Percentiles rank a stretch among this genome's conserved stretches.
Evolutionary conservation across 2,888 invertebrate species (phyloP).

Genomic region (Cephus pulcher): DNA sequence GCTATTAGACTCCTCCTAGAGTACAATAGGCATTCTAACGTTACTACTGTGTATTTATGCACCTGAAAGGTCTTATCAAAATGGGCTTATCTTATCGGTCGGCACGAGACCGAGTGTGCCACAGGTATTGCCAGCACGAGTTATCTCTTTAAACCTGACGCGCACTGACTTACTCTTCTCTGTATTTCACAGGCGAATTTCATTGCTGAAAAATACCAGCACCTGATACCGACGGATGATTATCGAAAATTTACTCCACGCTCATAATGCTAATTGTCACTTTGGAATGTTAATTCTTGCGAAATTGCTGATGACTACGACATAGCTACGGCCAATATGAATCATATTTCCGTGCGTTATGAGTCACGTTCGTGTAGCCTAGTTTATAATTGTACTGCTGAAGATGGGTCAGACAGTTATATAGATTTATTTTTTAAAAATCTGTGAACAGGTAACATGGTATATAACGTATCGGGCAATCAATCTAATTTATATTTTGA

Average conservation of each 20-base stretch:
- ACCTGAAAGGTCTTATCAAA: constrained; percentile 27
- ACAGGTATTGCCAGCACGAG: constrained; percentile 16
- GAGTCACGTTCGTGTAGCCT: not conserved
- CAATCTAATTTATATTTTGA: not conserved
- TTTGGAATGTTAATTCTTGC: not conserved
- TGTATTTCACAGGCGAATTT: not conserved
- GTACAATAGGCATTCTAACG: not conserved
- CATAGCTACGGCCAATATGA: not conserved
- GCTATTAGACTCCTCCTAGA: not conserved
- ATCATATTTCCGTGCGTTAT: not conserved
- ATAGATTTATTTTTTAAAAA: not conserved
- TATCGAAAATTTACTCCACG: not conserved
- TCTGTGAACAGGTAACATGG: not conserved
- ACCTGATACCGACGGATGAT: not conserved
- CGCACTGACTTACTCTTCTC: not conserved
- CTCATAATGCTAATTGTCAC: not conserved
- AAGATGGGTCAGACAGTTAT: not conserved
- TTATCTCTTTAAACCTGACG: not conserved
- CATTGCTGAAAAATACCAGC: not conserved
- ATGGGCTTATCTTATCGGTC: constrained; percentile 31
- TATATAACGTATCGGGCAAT: not conserved
- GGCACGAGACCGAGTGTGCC: constrained; percentile 26
- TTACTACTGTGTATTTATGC: constrained; percentile 9
- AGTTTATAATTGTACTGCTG: not conserved
- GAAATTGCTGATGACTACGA: not conserved